phyloP scores from a whole-genome alignment of 2,797 vertebrate species.

The Rhinella marina region DNA sequence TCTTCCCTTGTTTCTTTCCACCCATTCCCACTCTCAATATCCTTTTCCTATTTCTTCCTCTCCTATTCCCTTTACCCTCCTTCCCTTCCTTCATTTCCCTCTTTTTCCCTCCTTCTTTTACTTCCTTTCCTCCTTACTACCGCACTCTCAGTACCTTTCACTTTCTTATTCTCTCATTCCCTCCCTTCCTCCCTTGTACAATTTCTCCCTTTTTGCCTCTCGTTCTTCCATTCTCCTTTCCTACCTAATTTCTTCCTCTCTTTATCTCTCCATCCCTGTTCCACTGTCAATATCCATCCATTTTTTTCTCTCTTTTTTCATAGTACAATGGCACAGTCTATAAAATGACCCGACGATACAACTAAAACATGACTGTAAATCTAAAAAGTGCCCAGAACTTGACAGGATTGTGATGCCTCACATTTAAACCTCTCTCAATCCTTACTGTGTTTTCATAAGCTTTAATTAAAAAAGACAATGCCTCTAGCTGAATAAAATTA shows the following conservation, averaged over 20 bases:
- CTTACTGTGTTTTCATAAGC: conserved; percentile 41
- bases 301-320: not conserved
- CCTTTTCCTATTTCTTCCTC: not conserved
- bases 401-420: conserved; percentile 46
- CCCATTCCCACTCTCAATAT: not conserved
- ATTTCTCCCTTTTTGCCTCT: not conserved
- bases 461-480: conserved; percentile 64
- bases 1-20: not conserved
- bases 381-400: conserved; percentile 29
- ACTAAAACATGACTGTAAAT: conserved; percentile 16
- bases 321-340: not conserved
- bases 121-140: not conserved
- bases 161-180: not conserved
- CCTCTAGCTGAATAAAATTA: conserved; percentile 56
- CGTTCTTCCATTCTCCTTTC: not conserved
- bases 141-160: not conserved
- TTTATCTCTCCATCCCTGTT: no score
- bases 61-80: not conserved
- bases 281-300: no score
- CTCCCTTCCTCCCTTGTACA: not conserved
- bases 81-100: not conserved
- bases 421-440: conserved; percentile 50
- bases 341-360: conserved; percentile 28
- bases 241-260: not conserved
- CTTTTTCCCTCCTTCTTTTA: not conserved